A percentile compares a stretch with the other conserved stretches of the same genome.
These are phyloP conservation scores for Holothuria glaberrima DNA, from an alignment of 35 echinoderm and acorn worm species.

Conservation along the genomic window DNA sequence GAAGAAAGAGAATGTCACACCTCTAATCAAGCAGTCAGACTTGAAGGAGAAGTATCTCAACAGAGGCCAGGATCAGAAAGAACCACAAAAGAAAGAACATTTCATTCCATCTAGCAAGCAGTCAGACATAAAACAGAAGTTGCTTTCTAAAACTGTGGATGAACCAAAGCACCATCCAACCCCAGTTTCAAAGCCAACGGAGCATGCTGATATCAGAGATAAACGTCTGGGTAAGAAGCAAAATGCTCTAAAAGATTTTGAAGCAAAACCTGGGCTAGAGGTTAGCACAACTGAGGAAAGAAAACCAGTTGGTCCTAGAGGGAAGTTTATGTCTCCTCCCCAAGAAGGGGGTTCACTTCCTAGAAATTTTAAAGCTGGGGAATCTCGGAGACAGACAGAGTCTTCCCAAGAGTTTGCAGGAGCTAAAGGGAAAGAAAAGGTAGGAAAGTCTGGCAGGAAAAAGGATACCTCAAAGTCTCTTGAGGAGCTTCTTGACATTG, in stretches of 20 bases:
- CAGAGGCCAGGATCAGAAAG: not conserved
- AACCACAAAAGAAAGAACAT: constrained; percentile 15
- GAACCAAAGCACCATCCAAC: not conserved
- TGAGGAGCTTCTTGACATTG: constrained; percentile 46
- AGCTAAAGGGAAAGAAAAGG: not conserved
- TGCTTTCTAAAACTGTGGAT: constrained; percentile 1
- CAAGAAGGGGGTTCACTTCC: constrained; percentile 51
- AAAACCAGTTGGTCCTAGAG: not conserved
- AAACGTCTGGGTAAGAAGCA: not conserved
- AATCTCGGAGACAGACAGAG: not conserved
- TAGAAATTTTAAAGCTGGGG: constrained; percentile 41
- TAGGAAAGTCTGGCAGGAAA: not conserved
- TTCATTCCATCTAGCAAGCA: not conserved
- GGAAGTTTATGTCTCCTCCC: constrained; percentile 12
- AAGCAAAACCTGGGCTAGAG: not conserved
- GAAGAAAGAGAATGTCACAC: not conserved
- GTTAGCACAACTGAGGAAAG: not conserved
- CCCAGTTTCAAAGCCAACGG: not conserved
- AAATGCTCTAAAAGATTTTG: not conserved
- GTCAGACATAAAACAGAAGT: constrained; percentile 37
- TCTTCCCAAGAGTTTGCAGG: not conserved
- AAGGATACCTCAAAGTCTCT: constrained; percentile 52
- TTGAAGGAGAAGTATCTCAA: constrained; percentile 47
- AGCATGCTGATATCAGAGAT: not conserved
- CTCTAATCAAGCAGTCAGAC: constrained; percentile 25